Base-by-base conservation (phyloP, 2,888 invertebrate species). In the Siphonodentalium dalli region DNA sequence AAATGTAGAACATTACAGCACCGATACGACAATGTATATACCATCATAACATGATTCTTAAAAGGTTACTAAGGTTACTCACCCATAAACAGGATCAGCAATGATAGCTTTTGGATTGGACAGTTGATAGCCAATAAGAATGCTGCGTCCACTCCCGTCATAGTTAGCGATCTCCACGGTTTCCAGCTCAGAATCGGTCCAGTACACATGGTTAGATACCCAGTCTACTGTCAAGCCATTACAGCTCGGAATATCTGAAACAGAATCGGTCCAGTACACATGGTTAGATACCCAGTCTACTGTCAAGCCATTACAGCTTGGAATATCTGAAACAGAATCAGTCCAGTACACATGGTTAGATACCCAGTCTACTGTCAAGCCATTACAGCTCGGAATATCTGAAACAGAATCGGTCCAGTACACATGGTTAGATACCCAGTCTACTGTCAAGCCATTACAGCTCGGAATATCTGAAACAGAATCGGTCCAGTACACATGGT, bases 251-350 rank as follows among this genome's bases (percentile, higher is more conserved):
- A 72, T 66, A 54, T 68, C 74, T 74, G 65, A 2, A 63, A 54
- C 13, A n/a, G n/a, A n/a, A n/a, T 78, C 77, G 20, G 77, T 74
- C 78, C 78, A 78, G 63, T 77, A 78, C 20, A 78, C 52, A 46
- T 75, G 74, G 24, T 66, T 65, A 6, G 73, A 71, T 1, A 71
- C 62, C 74, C 74, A 77, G 63, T 78, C 77, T 18, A 75, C 69
- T 1, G 74, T 54, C 31, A 78, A 48, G 2, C 76, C 72, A 54
- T 73, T 70, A 18, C 72, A 71, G 38, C 77, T 73, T 7, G 61
- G 54, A 13, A 72, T 66, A 54, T 68, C 74, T 74, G 65, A 2
- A 63, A 54, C 58, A n/a, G 65, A 61, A 50, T 78, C 77, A 20
- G 77, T 74, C 78, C 78, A 78, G 63, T 77, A 78, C 20, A 78